Percentiles rank a stretch among this genome's conserved stretches.
Evolutionary conservation across 2,113 vertebrate genomes (phyloP).

Genomic region (Cairina moschata): DNA sequence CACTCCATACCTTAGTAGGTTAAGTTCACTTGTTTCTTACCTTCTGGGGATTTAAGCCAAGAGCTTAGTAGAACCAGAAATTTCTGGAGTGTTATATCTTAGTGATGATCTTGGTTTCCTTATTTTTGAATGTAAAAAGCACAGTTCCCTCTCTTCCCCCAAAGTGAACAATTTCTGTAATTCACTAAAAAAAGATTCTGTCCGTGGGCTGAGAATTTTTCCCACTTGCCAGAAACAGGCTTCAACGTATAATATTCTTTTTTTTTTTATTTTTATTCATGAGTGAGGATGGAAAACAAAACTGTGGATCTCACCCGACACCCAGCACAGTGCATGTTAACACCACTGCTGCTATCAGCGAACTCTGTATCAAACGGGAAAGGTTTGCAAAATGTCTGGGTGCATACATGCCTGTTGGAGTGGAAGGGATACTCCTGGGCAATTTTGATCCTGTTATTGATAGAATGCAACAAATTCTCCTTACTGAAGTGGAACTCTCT

Average conservation of each 20-base stretch:
- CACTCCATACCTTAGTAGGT: no score
- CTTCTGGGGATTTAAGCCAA: not conserved
- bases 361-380: not conserved
- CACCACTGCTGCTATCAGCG: not conserved
- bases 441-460: slow-evolving; percentile 33
- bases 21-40: not conserved
- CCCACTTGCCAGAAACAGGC: not conserved
- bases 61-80: not conserved
- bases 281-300: not conserved
- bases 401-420: not conserved
- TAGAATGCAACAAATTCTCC: slow-evolving; percentile 14
- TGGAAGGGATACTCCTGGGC: not conserved
- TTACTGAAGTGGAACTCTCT: not conserved
- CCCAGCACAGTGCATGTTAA: not conserved
- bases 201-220: not conserved
- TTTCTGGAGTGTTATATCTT: not conserved
- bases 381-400: not conserved
- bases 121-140: not conserved
- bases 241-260: not conserved
- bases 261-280: not conserved
- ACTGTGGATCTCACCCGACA: not conserved
- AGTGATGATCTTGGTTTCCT: not conserved
- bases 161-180: not conserved
- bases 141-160: not conserved
- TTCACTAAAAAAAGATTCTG: not conserved